Evolutionary conservation across 2,888 invertebrate genomes (phyloP), one percentile per base, ranked within the genome.

Genomic region (Diarsia rubi): DNA sequence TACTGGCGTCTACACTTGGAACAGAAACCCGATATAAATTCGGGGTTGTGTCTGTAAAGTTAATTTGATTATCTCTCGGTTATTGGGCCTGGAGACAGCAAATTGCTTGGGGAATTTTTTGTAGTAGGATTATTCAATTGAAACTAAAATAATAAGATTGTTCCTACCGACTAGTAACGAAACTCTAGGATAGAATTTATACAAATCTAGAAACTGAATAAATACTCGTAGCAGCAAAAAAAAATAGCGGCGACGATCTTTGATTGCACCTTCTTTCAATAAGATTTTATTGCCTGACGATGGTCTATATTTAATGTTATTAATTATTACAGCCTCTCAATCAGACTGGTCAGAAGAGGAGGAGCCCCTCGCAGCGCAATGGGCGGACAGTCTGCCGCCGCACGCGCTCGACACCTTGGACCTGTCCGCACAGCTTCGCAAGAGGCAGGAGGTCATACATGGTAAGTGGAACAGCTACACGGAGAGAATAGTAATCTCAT

Each of bases 281-380:
- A 19, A 4, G 65, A 14, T 14, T 47, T 47, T 21, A 65, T 19
- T 16, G 14, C 9, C 9, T 0, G 47, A 5, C 6, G 6, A n/a
- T n/a, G n/a, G 11, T 57, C n/a, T 66, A 0, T 5, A 49, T n/a
- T 65, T 8, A 42, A 42, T 27, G 42, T n/a, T 2, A 24, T 59
- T 16, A 19, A 19, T 19, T 52, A 37, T 84, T 79, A 0, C 91
- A 95, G 96, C 94, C 0, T 94, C 95, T 42, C 94, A 95, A 68
- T 95, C 96, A 0, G 97, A 97, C 78, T 93, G 93, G 93, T 96
- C 96, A 0, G 96, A 96, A 24, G 96, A 96, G 80, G 97, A 95
- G 59, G 96, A 96, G 79, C 95, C 94, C 0, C 89, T 96, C 14
- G 94, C 96, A 0, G 92, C 94, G 31, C 95, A 95, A 82, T 97